Percentiles rank a stretch among this genome's conserved stretches.
phyloP scores from a whole-genome alignment of 92 coral and sea anemone species.

The Blastomussa wellsi region DNA sequence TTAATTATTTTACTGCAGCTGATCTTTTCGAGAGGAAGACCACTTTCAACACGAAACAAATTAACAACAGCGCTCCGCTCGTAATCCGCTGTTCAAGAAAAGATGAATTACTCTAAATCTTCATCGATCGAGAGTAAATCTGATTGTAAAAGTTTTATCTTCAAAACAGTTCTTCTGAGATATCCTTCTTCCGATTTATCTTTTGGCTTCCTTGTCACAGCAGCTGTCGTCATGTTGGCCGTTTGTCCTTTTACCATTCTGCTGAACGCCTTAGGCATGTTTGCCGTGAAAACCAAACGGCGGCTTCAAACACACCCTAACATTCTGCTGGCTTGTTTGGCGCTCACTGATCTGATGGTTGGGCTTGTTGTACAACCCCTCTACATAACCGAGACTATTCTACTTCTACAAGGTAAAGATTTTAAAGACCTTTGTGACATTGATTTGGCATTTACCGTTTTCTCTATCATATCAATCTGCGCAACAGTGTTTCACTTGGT shows the following conservation, averaged over 20 bases:
- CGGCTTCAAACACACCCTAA: conserved; percentile 5
- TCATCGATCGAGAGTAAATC: neutral
- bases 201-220: neutral
- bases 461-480: neutral
- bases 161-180: neutral
- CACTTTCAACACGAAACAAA: neutral
- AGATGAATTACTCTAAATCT: neutral
- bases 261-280: neutral
- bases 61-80: neutral
- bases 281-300: conserved; percentile 3
- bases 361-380: neutral
- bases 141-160: neutral
- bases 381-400: neutral
- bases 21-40: neutral
- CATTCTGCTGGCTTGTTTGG: neutral
- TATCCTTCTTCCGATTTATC: neutral
- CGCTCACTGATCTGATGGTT: neutral
- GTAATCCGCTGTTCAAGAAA: neutral
- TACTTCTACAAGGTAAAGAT: neutral
- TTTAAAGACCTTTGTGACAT: neutral
- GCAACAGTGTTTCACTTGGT: neutral
- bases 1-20: neutral
- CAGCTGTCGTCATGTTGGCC: neutral
- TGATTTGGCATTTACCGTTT: neutral
- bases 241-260: neutral